Evolutionary conservation across 2,888 invertebrate species (phyloP).

Genomic region (Chelonus formosanus): DNA sequence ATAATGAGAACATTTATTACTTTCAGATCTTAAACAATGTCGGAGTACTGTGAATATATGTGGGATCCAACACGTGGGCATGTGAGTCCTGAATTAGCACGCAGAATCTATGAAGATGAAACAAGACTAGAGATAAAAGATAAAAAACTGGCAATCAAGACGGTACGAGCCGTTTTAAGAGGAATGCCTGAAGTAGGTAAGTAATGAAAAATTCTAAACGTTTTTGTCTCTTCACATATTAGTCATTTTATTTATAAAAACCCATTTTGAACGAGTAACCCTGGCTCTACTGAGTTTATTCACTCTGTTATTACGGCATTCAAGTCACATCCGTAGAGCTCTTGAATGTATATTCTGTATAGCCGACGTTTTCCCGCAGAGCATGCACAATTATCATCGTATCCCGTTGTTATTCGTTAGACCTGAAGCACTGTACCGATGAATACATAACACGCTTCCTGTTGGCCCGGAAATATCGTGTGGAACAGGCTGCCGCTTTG

Average conservation of each 20-base stretch:
- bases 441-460: conserved; percentile 63
- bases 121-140: conserved; percentile 55
- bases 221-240: background rate
- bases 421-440: conserved; percentile 60
- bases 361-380: conserved; percentile 5
- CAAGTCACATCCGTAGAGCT: conserved; percentile 16
- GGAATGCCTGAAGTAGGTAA: conserved; percentile 61
- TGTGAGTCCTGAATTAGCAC: conserved; percentile 41
- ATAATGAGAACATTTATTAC: no score
- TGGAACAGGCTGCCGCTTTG: conserved; percentile 59
- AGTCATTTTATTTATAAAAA: no score
- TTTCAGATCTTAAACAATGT: conserved; percentile 44
- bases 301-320: conserved; percentile 9
- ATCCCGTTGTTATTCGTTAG: conserved; percentile 45
- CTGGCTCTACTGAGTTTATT: conserved; percentile 2
- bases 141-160: conserved; percentile 60
- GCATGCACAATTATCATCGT: conserved; percentile 24
- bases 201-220: conserved; percentile 33
- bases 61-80: conserved; percentile 57
- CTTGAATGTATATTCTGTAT: conserved; percentile 23
- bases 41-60: conserved; percentile 63
- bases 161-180: conserved; percentile 57
- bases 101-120: conserved; percentile 57
- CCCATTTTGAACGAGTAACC: background rate
- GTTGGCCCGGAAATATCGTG: conserved; percentile 60